These are phyloP conservation scores for Pyrocoelia pectoralis DNA, from an alignment of 2,888 invertebrate species.

Conservation along the genomic window DNA sequence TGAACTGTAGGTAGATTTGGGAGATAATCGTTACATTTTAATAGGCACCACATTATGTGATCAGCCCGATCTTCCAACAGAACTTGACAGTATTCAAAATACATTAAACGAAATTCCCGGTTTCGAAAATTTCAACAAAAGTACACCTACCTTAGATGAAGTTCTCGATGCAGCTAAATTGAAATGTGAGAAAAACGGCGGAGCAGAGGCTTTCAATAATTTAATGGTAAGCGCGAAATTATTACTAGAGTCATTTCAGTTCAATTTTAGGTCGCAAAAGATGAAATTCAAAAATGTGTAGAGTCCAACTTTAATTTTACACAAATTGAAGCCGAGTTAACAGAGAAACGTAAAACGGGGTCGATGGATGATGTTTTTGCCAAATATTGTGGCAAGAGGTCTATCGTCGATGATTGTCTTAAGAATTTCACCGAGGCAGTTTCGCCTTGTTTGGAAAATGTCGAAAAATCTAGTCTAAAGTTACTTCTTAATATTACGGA, in stretches of 20 bases:
- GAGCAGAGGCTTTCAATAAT: constrained; percentile 63
- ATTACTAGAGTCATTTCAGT: background rate
- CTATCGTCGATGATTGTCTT: constrained; percentile 69
- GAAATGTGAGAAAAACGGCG: constrained; percentile 73
- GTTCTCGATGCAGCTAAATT: constrained; percentile 65
- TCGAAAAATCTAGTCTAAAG: constrained; percentile 69
- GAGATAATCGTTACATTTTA: no score
- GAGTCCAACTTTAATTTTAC: constrained; percentile 67
- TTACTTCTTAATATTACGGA: constrained; percentile 72
- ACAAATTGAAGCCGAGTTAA: constrained; percentile 70
- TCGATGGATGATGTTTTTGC: constrained; percentile 59
- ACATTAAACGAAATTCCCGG: constrained; percentile 47
- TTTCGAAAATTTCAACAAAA: constrained; percentile 47
- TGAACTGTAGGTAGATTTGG: background rate
- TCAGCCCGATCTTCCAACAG: constrained; percentile 32
- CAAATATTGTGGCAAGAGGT: constrained; percentile 74
- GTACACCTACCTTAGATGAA: constrained; percentile 58
- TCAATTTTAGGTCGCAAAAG: constrained; percentile 57
- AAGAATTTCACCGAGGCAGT: constrained; percentile 65
- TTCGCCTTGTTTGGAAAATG: constrained; percentile 69
- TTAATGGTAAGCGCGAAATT: constrained; percentile 66
- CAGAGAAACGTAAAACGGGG: constrained; percentile 70
- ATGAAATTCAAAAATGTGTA: constrained; percentile 65
- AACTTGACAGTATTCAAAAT: constrained; percentile 39
- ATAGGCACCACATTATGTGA: background rate